phyloP scores from a whole-genome alignment of 37 sponge, comb jelly and placozoan genomes.

The Cladorhizidae sp. region DNA sequence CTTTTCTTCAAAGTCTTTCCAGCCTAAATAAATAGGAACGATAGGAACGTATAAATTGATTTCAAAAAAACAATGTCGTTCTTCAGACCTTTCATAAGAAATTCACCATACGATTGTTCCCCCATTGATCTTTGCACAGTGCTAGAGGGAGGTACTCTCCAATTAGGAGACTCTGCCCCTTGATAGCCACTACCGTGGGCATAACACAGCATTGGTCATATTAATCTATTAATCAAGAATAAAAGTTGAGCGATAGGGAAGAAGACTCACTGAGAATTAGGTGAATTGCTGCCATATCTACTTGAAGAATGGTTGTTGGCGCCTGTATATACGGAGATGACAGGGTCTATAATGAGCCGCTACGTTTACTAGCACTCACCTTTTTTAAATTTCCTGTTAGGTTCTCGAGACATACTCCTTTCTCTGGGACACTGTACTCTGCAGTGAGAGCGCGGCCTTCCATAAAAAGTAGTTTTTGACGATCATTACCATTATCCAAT shows the following conservation, averaged over 20 bases:
- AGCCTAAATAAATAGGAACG: not conserved
- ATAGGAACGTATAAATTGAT: not conserved
- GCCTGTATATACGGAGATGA: not conserved
- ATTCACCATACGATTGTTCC: slow-evolving; percentile 31
- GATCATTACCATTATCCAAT: not conserved
- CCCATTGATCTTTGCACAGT: not conserved
- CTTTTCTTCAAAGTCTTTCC: slow-evolving; percentile 2
- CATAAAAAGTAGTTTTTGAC: no score
- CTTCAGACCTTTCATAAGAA: slow-evolving; percentile 29
- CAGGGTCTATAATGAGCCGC: not conserved
- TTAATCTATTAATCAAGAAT: no score
- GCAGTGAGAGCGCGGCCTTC: no score
- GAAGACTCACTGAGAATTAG: slow-evolving; percentile 1
- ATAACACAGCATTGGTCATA: not conserved
- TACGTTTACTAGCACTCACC: not conserved
- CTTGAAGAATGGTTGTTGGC: not conserved
- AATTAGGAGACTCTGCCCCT: slow-evolving; percentile 38
- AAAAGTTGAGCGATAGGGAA: not conserved
- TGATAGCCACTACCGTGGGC: no score
- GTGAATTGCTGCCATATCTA: slow-evolving; percentile 4
- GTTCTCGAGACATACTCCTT: slow-evolving; percentile 4
- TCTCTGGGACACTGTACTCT: no score
- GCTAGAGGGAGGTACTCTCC: slow-evolving; percentile 22
- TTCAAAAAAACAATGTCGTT: not conserved
- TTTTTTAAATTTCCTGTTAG: not conserved